Evolutionary conservation across 2,888 invertebrate species (phyloP).

Genomic region (Scaptomyza reducta): DNA sequence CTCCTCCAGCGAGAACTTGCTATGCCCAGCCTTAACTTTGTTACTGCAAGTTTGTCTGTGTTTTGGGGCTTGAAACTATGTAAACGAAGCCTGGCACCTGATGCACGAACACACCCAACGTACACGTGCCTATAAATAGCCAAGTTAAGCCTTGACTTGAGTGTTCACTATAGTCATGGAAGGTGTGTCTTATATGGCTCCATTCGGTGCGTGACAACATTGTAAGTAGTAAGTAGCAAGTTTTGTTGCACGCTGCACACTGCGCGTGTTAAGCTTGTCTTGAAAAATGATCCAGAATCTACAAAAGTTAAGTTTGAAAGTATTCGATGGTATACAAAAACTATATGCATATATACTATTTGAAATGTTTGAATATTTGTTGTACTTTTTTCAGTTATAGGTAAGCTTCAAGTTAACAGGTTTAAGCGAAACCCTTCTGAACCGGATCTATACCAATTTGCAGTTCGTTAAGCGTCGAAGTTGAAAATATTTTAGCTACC

Average conservation of each 20-base stretch:
- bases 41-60: slow-evolving; percentile 10
- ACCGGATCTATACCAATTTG: not conserved
- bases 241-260: not conserved
- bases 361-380: too few species aligned
- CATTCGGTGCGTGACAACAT: slow-evolving; percentile 3
- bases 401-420: not conserved
- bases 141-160: slow-evolving; percentile 33
- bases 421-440: not conserved
- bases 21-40: not conserved
- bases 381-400: too few species aligned
- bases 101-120: not conserved
- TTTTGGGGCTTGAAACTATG: slow-evolving; percentile 20
- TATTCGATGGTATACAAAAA: not conserved
- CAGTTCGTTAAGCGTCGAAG: not conserved
- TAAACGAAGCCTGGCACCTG: slow-evolving; percentile 34
- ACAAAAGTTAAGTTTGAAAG: not conserved
- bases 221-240: not conserved
- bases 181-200: slow-evolving; percentile 13
- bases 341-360: too few species aligned
- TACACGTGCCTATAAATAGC: slow-evolving; percentile 23
- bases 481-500: slow-evolving; percentile 2
- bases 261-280: not conserved
- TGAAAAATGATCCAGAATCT: not conserved
- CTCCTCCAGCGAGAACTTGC: too few species aligned
- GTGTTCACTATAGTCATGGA: too few species aligned